Percentiles rank a stretch among this genome's conserved stretches.
Evolutionary conservation across 2,888 invertebrate species (phyloP).

Genomic region (Melanchra persicariae): DNA sequence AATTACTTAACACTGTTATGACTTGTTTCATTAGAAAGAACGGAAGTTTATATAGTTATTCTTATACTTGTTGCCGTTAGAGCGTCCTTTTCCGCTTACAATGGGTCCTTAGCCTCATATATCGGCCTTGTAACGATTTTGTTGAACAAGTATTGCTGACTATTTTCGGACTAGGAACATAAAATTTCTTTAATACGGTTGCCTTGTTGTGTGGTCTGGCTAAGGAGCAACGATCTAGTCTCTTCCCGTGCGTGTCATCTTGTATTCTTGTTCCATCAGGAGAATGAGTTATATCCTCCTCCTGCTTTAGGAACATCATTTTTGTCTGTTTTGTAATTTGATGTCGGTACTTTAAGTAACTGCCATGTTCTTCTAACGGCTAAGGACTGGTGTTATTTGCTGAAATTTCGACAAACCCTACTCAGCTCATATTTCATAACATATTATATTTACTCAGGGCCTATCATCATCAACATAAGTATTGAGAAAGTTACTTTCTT

Average conservation of each 20-base stretch:
- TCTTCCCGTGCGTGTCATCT: conserved; percentile 29
- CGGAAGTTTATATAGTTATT: conserved; percentile 12
- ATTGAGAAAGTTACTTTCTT: background rate
- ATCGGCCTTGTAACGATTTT: conserved; percentile 69
- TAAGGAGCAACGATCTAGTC: conserved; percentile 8
- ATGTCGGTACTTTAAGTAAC: too few relatives aligned
- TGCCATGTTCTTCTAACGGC: too few relatives aligned
- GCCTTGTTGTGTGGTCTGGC: conserved; percentile 15
- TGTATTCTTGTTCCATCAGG: conserved; percentile 12
- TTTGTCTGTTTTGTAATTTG: conserved; percentile 3
- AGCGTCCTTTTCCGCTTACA: conserved; percentile 35
- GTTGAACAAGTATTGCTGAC: conserved; percentile 61
- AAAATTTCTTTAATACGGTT: conserved; percentile 34
- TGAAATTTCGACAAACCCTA: too few relatives aligned
- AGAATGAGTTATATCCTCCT: conserved; percentile 35
- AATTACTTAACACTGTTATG: conserved; percentile 29
- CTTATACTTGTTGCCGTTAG: background rate
- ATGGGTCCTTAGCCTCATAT: conserved; percentile 26
- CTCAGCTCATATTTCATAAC: too few relatives aligned
- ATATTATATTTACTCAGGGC: too few relatives aligned
- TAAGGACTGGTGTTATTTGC: too few relatives aligned
- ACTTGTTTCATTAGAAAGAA: background rate
- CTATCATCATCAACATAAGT: background rate
- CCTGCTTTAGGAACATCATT: conserved; percentile 15
- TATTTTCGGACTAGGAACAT: conserved; percentile 55